Base-by-base conservation (phyloP, 2,888 invertebrate genomes). In the Osmoderma eremita region DNA sequence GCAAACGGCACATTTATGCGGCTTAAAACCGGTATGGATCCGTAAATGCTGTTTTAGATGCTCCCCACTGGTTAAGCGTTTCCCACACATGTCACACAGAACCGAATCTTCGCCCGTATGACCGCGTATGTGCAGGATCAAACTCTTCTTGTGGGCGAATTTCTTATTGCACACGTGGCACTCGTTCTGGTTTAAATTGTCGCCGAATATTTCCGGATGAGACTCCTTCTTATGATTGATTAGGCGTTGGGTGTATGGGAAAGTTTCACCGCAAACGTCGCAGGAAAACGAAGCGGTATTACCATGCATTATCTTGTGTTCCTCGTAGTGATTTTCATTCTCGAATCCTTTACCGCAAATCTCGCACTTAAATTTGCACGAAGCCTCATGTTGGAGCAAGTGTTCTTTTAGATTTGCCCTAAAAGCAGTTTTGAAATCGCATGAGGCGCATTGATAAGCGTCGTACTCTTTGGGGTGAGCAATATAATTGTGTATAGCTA, bases 11-110 rank as follows among this genome's bases (percentile, higher is more conserved):
- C 76, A 76, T 2, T 66, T 69, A 56, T 73, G 72, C 0, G 87
- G 86, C 70, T 85, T 86, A 17, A 84, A 81, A 6, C 85, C 85
- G 0, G 81, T 81, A 71, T 87, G 87, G 63, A 84, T 83, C 30
- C 83, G 78, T 53, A 83, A 81, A 69, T 87, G 87, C 22, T 82
- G 79, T 50, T 83, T 83, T 39, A 87, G 75, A 51, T 85, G 85
- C 68, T 82, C 84, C 1, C 76, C 77, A 38, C 79, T 84, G 0
- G 82, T 78, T 3, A 86, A 74, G 0, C 83, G 81, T 68, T 87
- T 86, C 0, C 86, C 86, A 67, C 87, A 87, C n/a, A 84, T 77
- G 62, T 86, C 86, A 65, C 87, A 87, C 0, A 86, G 76, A 68
- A 82, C 81, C n/a, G 78, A 78, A 45, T 78, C 79, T 49, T 80